A percentile compares a stretch with the other conserved stretches of the same genome.
phyloP scores from a whole-genome alignment of 1,140 invertebrate species.

The Drosophila kohkoa region DNA sequence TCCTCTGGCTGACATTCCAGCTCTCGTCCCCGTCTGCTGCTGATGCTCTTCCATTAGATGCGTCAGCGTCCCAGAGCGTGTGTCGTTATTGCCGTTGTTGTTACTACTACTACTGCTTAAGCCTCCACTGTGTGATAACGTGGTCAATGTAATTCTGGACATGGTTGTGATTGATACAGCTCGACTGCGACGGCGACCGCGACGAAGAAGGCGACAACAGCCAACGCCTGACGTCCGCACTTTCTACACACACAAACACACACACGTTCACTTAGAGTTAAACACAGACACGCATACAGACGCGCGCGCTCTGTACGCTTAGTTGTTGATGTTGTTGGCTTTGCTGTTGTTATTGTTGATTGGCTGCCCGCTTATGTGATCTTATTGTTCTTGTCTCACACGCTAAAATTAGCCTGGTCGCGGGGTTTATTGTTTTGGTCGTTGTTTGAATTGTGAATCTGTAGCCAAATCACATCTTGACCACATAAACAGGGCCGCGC shows the following conservation, averaged over 20 bases:
- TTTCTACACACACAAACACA: conserved; percentile 60
- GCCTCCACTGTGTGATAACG: conserved; percentile 49
- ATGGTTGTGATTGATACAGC: conserved; percentile 30
- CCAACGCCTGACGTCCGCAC: conserved; percentile 64
- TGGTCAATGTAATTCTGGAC: conserved; percentile 68
- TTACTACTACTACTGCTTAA: conserved; percentile 29
- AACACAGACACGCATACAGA: conserved; percentile 44
- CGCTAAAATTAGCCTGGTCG: conserved; percentile 52
- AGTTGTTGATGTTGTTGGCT: conserved; percentile 50
- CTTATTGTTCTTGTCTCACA: conserved; percentile 45
- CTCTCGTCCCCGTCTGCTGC: conserved; percentile 26
- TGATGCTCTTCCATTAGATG: conserved; percentile 74
- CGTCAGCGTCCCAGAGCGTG: conserved; percentile 61
- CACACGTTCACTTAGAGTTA: conserved; percentile 26
- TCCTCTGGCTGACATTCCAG: conserved; percentile 6
- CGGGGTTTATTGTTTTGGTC: conserved; percentile 60
- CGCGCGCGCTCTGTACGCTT: conserved; percentile 39
- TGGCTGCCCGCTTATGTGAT: conserved; percentile 31
- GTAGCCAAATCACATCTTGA: conserved; percentile 66
- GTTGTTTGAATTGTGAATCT: conserved; percentile 44
- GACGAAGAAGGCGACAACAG: conserved; percentile 36
- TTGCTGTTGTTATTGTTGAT: conserved; percentile 19
- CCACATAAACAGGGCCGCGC: conserved; percentile 54
- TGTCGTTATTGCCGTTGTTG: conserved; percentile 58
- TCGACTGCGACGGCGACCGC: conserved; percentile 29